Evolutionary conservation across 2,113 vertebrate genomes (phyloP), one percentile per base, ranked within the genome.

Genomic region (Pleuronectes platessa): DNA sequence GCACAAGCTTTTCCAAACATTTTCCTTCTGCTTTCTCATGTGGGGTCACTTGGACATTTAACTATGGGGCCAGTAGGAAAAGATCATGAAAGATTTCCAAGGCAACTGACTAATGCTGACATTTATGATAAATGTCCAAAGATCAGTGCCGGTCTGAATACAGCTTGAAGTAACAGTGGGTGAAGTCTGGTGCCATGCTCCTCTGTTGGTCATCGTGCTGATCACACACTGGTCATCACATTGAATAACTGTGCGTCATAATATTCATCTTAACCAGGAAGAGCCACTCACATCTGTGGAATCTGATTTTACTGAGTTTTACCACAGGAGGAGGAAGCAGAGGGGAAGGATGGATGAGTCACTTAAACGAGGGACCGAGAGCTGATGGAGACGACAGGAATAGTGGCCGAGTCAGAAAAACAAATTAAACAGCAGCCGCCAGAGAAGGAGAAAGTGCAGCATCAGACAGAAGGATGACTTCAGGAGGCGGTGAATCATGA

Each of bases 221-320:
- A 71, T 76, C 78, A 83, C n/a, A 24, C 23, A 24, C 15, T 63
- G 65, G 60, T 86, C 82, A 82, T 84, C 68, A 73, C 65, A 71
- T 73, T 47, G 18, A 40, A 27, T 18, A 68, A 60, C 10, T 9
- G 20, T 73, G 86, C 74, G 51, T 88, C 87, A 89, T 9, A 20
- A 27, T 49, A 54, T 67, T 83, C 45, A 58, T 61, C 61, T 40
- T 76, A 71, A 74, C 26, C 47, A 81, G 84, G 82, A 88, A 88
- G 84, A 54, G 23, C 23, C 12, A 82, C 71, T 91, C 86, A 91
- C 2, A 1, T 27, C 59, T n/a, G 13, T 68, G 80, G 82, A 76
- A 89, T 90, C 35, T 61, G 54, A 69, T 13, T 71, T 61, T 49
- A 60, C 51, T 27, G 66, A 78, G 18, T 88, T 71, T 71, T 31